Evolutionary conservation across 1,140 invertebrate genomes (phyloP).

Genomic region (Drosophila funebris): DNA sequence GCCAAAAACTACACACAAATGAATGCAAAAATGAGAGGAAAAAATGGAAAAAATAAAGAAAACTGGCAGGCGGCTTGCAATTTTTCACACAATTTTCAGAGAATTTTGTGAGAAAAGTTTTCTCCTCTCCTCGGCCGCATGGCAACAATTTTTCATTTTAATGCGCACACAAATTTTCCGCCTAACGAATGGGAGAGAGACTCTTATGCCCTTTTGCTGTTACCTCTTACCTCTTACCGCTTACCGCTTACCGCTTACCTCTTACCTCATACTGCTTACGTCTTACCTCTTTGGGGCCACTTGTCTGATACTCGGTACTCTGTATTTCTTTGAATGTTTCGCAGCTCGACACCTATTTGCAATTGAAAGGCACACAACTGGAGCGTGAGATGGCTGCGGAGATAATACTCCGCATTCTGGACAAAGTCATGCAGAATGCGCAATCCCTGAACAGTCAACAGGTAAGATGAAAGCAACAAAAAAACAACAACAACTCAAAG

Average conservation of each 20-base stretch:
- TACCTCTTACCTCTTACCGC: neutral
- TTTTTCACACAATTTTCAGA: conserved; percentile 79
- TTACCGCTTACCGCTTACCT: neutral
- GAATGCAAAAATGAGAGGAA: conserved; percentile 47
- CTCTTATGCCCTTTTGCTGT: conserved; percentile 1
- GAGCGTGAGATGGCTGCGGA: conserved; percentile 83
- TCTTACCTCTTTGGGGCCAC: conserved; percentile 21
- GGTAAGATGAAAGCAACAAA: conserved; percentile 56
- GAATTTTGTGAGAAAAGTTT: conserved; percentile 71
- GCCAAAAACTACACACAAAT: conserved; percentile 67
- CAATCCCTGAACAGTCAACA: conserved; percentile 83
- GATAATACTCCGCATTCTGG: conserved; percentile 81
- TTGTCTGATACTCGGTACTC: conserved; percentile 43
- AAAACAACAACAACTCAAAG: neutral
- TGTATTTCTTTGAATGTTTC: conserved; percentile 60
- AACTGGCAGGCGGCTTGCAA: conserved; percentile 45
- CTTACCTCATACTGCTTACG: neutral
- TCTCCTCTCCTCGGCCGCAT: conserved; percentile 37
- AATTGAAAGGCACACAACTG: conserved; percentile 82
- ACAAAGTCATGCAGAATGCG: conserved; percentile 83
- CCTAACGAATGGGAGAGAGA: conserved; percentile 63
- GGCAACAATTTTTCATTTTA: conserved; percentile 83
- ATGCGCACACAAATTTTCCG: conserved; percentile 80
- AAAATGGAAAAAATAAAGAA: neutral
- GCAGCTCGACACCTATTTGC: conserved; percentile 82